Evolutionary conservation across 2,113 vertebrate species (phyloP), one percentile per base, ranked within the genome.

Genomic region (Pithys albifrons): DNA sequence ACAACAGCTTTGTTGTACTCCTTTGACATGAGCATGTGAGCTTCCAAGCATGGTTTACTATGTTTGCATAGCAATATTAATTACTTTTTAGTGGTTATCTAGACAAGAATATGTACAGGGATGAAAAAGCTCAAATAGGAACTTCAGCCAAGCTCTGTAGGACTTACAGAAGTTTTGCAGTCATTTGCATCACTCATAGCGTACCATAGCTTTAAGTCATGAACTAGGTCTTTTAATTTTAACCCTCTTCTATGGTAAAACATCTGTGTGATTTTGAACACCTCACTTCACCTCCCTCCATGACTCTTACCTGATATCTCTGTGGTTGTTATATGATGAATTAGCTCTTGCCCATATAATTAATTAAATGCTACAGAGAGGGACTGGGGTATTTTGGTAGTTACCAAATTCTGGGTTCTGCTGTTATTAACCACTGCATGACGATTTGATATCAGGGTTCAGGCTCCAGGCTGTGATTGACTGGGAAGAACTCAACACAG

Each of bases 31-130:
- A 95, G 23, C 66, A 55, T 54, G 31, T 85, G 74, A 88, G 69
- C 61, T 78, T 88, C 78, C 49, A 81, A 20, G 85, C 41, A 39
- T 84, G 57, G 84, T 89, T 90, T 89, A 57, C 76, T 82, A 7
- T 28, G 73, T 73, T 95, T 96, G 70, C 19, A 31, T 39, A 72
- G 73, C 62, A 93, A 58, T 84, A 87, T 45, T 84, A 71, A 93
- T 72, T 69, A 54, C 62, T 62, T 94, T 91, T 54, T 69, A 86
- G 62, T 74, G 48, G 15, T 33, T 80, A 27, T 71, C 43, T 72
- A 29, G 69, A 49, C 90, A 84, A 88, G 65, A 84, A 49, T 73
- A 77, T 23, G 37, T 43, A 43, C 16, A 23, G 39, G 29, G 54
- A 37, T 88, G 66, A 61, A 62, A 82, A 69, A 78, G 66, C 55